Conservation (phyloP, 1,140 invertebrate genomes). For the Agrypnia vestita region DNA sequence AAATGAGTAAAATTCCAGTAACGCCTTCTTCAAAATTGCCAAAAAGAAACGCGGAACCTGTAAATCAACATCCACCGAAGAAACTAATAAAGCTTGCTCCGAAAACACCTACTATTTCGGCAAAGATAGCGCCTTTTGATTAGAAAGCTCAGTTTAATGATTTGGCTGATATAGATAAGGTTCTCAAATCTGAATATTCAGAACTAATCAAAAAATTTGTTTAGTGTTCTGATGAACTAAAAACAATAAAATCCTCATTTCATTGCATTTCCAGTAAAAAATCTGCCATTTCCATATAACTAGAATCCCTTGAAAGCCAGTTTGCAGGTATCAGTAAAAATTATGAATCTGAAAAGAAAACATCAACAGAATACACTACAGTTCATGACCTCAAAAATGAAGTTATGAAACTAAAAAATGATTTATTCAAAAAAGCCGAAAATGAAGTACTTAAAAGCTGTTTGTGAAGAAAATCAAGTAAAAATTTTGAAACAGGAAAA, state of each 20-base stretch:
- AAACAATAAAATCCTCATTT: conserved; percentile 52
- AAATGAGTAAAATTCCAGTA: conserved; percentile 57
- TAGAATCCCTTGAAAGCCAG: conserved; percentile 63
- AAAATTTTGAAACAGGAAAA: conserved; percentile 52
- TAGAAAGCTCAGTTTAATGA: conserved; percentile 76
- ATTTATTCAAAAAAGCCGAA: conserved; percentile 45
- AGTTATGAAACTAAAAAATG: conserved; percentile 66
- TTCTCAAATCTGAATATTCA: conserved; percentile 71
- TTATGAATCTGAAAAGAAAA: conserved; percentile 59
- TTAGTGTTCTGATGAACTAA: conserved; percentile 68
- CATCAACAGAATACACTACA: conserved; percentile 62
- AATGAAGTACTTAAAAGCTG: conserved; percentile 50
- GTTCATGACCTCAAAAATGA: conserved; percentile 62
- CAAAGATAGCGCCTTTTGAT: conserved; percentile 74
- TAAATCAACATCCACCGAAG: conserved; percentile 22
- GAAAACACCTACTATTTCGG: conserved; percentile 60
- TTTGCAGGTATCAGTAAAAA: conserved; percentile 70
- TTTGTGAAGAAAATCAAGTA: conserved; percentile 47
- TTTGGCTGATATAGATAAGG: conserved; percentile 75
- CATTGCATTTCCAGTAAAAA: conserved; percentile 34
- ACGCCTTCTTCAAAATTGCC: conserved; percentile 39
- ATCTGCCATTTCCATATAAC: conserved; percentile 58
- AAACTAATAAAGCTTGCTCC: conserved; percentile 51
- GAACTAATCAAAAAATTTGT: conserved; percentile 72
- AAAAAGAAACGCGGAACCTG: conserved; percentile 50